phyloP scores from a whole-genome alignment of 2,888 invertebrate genomes.

The Seladonia tumulorum region DNA sequence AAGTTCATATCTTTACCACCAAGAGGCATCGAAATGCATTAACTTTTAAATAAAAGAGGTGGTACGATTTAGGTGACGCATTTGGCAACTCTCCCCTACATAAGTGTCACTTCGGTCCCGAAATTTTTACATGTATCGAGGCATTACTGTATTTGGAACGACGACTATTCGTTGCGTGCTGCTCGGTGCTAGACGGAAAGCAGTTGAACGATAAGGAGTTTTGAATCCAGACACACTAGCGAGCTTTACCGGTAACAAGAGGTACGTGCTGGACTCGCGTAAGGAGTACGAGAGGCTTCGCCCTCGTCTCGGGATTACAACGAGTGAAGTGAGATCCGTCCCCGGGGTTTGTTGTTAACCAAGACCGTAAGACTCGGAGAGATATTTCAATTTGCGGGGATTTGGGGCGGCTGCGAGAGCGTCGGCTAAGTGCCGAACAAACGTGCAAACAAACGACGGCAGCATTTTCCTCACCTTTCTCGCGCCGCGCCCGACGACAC shows the following conservation, averaged over 20 bases:
- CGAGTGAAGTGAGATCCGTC: slow-evolving; percentile 77
- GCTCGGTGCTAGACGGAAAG: background rate
- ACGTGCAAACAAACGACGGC: slow-evolving; percentile 70
- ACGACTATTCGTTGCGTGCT: background rate
- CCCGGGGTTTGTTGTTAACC: slow-evolving; percentile 79
- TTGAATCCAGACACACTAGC: slow-evolving; percentile 18
- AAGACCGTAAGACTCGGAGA: slow-evolving; percentile 75
- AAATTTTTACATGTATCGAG: background rate
- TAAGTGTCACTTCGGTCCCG: no score
- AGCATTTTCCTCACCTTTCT: slow-evolving; percentile 61
- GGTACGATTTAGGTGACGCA: no score
- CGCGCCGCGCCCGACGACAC: slow-evolving; percentile 30
- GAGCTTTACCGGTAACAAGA: slow-evolving; percentile 30
- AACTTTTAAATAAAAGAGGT: no score
- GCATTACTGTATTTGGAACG: background rate
- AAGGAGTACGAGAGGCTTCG: slow-evolving; percentile 58
- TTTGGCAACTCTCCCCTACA: no score
- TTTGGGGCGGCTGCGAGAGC: slow-evolving; percentile 71
- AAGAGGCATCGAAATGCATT: no score
- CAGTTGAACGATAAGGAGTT: background rate
- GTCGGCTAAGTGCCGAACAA: slow-evolving; percentile 72
- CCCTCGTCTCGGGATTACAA: slow-evolving; percentile 72
- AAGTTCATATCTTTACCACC: no score
- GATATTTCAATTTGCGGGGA: slow-evolving; percentile 81
- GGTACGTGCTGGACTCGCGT: slow-evolving; percentile 54